These are phyloP conservation scores for Drosophila gunungcola DNA, from an alignment of 1,140 invertebrate species.

Conservation along the genomic window DNA sequence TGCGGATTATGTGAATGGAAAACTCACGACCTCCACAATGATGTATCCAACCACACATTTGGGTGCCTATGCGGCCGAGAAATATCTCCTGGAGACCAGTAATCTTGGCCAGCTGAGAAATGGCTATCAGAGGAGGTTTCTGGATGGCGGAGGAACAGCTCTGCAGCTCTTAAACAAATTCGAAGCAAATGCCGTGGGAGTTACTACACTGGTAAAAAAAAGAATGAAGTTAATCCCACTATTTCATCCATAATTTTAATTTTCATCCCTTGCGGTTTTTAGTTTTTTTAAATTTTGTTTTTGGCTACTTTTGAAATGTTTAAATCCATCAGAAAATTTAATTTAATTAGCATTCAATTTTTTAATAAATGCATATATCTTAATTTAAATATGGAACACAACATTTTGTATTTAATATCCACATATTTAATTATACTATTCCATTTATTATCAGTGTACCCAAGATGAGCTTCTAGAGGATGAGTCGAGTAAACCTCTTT, in stretches of 20 bases:
- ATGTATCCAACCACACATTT: slow-evolving; percentile 75
- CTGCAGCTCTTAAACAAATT: slow-evolving; percentile 62
- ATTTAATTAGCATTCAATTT: no score
- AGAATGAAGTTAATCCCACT: no score
- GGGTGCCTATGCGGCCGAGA: slow-evolving; percentile 71
- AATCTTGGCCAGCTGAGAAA: slow-evolving; percentile 64
- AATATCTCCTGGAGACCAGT: slow-evolving; percentile 74
- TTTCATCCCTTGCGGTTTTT: no score
- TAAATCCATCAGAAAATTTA: no score
- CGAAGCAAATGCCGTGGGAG: slow-evolving; percentile 8
- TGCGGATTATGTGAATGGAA: slow-evolving; percentile 42
- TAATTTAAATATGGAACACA: no score
- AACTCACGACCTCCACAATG: slow-evolving; percentile 63
- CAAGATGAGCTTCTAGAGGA: slow-evolving; percentile 60
- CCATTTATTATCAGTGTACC: not conserved
- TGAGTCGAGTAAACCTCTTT: slow-evolving; percentile 68
- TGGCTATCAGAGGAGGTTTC: slow-evolving; percentile 67
- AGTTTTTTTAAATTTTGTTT: no score
- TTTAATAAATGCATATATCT: no score
- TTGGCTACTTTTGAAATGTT: no score
- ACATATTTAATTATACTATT: no score
- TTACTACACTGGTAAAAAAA: not conserved
- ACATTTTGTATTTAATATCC: no score
- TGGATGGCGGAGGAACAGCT: slow-evolving; percentile 77
- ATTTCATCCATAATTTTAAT: no score